Evolutionary conservation across 1,140 invertebrate genomes (phyloP).

Genomic region (Zaprionus inermis): DNA sequence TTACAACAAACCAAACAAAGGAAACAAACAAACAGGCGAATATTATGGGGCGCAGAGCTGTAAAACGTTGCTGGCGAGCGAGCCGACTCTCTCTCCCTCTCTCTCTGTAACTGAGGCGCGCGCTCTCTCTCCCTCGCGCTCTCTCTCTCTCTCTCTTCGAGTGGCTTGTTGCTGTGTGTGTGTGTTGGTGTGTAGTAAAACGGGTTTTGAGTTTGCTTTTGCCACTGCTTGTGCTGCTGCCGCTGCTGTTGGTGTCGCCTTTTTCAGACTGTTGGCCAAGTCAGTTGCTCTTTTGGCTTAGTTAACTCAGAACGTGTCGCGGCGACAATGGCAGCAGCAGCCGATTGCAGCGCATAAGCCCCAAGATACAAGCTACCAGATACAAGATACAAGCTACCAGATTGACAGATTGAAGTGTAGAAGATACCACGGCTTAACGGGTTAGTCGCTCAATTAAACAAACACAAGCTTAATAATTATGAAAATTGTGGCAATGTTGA

Average conservation of each 20-base stretch:
- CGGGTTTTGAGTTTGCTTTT: slow-evolving; percentile 77
- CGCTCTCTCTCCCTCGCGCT: slow-evolving; percentile 17
- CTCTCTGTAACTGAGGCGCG: slow-evolving; percentile 7
- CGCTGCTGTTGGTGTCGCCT: slow-evolving; percentile 56
- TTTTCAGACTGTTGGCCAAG: slow-evolving; percentile 73
- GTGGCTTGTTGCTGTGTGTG: slow-evolving; percentile 16
- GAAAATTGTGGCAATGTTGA: background rate
- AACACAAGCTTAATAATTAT: slow-evolving; percentile 1
- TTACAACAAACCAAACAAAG: slow-evolving; percentile 80
- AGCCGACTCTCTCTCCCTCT: slow-evolving; percentile 25
- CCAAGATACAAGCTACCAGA: slow-evolving; percentile 40
- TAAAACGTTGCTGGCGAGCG: slow-evolving; percentile 10
- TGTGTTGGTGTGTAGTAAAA: slow-evolving; percentile 65
- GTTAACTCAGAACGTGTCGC: slow-evolving; percentile 77
- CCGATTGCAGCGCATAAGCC: slow-evolving; percentile 68
- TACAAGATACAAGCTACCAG: slow-evolving; percentile 1
- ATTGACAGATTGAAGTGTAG: background rate
- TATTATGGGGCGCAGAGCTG: slow-evolving; percentile 48
- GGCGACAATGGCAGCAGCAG: slow-evolving; percentile 63
- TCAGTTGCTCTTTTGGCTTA: slow-evolving; percentile 81
- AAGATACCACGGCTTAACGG: slow-evolving; percentile 1
- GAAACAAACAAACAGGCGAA: slow-evolving; percentile 76
- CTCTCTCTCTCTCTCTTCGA: slow-evolving; percentile 13
- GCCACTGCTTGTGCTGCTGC: slow-evolving; percentile 44
- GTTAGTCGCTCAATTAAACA: slow-evolving; percentile 7